A percentile compares a stretch with the other conserved stretches of the same genome.
Conservation (phyloP, 2,797 vertebrate species). For the Hozukius guyotensis region DNA sequence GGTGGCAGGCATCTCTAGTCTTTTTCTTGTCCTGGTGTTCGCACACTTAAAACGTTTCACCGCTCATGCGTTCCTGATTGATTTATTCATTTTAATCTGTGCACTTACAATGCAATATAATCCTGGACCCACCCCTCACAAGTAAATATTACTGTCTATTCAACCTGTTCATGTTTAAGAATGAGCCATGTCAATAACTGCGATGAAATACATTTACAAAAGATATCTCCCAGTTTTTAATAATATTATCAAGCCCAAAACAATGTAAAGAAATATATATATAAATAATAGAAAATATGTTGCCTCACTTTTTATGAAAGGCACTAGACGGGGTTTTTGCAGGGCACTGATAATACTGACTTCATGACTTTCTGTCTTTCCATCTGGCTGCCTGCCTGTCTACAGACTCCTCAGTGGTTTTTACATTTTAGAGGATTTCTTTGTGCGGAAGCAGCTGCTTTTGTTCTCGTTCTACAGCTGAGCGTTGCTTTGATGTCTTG, state of each 20-base stretch:
- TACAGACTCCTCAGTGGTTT: conserved; percentile 42
- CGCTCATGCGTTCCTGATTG: neutral
- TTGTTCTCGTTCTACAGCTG: conserved; percentile 59
- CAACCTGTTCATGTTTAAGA: neutral
- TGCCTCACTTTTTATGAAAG: neutral
- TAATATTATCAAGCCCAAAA: neutral
- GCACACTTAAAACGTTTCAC: neutral
- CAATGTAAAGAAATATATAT: neutral
- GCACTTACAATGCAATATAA: neutral
- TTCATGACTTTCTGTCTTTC: conserved; percentile 14
- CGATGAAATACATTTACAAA: neutral
- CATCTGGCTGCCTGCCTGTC: conserved; percentile 6
- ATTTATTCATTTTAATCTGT: neutral
- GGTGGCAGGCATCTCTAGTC: neutral
- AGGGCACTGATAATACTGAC: conserved; percentile 14
- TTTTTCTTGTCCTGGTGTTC: neutral
- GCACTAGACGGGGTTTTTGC: neutral
- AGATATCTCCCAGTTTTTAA: neutral
- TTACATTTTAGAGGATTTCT: conserved; percentile 57
- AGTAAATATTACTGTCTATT: neutral
- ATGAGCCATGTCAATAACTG: neutral
- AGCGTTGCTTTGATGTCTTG: conserved; percentile 70
- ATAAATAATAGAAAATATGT: neutral
- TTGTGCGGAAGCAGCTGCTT: conserved; percentile 55
- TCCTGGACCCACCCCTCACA: neutral